Evolutionary conservation across 2,888 invertebrate genomes (phyloP), one percentile per base, ranked within the genome.

Genomic region (Thysanoteuthis rhombus): DNA sequence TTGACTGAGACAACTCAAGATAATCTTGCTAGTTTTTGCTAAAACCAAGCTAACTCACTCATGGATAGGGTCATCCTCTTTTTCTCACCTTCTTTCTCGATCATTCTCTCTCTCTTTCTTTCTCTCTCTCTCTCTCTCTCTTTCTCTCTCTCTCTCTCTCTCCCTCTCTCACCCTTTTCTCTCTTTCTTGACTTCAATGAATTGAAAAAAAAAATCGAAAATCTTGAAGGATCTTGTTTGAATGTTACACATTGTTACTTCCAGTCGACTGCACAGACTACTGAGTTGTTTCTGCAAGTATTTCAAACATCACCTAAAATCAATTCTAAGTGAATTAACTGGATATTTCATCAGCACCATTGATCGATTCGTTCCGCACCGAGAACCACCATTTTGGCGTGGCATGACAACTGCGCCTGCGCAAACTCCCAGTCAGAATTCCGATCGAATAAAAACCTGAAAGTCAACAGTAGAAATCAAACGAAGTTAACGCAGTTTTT

Each of bases 201-300:
- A 75, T 75, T 75, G 36, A 75, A 58, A 58, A n/a, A n/a, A 75
- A n/a, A 75, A 75, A n/a, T n/a, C n/a, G n/a, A 75, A 75, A 75
- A 75, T 36, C 75, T 75, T 75, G n/a, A 75, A 75, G n/a, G 75
- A 75, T 75, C 36, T 75, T n/a, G n/a, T 75, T 75, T 75, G 75
- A 75, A 75, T 75, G 75, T 75, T 75, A 75, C 75, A 75, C 75
- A 75, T n/a, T 75, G n/a, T 75, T 75, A 75, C 75, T 75, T 36
- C n/a, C 75, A 75, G n/a, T 75, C 75, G 75, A 16, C n/a, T 75
- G 75, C 75, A 16, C 75, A 75, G 36, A 75, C n/a, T 36, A 75
- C 75, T 75, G 75, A 75, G 75, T 75, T 75, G 75, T 75, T 75
- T 75, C 75, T 75, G n/a, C 75, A 75, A 75, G 75, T 75, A 75